These are phyloP conservation scores for Eclectus roratus DNA, from an alignment of 2,113 vertebrate species.

Conservation along the genomic window DNA sequence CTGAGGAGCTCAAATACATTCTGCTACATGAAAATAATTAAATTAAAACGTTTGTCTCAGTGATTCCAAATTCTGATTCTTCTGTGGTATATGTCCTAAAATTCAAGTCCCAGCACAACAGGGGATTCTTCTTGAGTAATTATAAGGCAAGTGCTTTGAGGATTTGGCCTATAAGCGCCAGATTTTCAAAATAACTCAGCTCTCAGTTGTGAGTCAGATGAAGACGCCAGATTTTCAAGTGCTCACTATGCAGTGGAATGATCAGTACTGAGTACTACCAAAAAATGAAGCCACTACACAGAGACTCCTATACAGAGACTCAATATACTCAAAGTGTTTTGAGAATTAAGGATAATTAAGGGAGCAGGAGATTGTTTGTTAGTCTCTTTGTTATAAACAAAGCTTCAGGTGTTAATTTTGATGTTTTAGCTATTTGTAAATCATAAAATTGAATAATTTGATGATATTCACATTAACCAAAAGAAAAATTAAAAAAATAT, in stretches of 20 bases:
- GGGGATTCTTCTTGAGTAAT: not conserved
- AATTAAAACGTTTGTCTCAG: not conserved
- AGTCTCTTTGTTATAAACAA: not conserved
- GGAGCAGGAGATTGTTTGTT: not conserved
- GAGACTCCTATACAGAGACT: not conserved
- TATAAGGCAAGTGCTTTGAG: not conserved
- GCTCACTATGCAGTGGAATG: fast-evolving
- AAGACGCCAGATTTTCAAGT: not conserved
- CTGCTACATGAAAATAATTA: not conserved
- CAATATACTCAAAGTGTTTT: not conserved
- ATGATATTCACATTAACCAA: not conserved
- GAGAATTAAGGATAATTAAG: not conserved
- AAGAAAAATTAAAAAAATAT: not conserved
- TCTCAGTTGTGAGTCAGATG: not conserved
- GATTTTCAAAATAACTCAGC: not conserved
- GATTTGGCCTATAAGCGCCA: not conserved
- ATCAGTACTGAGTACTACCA: not conserved
- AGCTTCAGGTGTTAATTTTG: not conserved
- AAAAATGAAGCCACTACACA: not conserved
- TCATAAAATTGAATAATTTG: not conserved
- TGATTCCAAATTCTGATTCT: not conserved
- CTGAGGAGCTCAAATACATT: not conserved
- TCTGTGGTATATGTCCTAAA: not conserved
- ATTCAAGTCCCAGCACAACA: not conserved
- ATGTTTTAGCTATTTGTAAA: not conserved